phyloP scores from a whole-genome alignment of 2,888 invertebrate genomes.

The Ophraella communa region DNA sequence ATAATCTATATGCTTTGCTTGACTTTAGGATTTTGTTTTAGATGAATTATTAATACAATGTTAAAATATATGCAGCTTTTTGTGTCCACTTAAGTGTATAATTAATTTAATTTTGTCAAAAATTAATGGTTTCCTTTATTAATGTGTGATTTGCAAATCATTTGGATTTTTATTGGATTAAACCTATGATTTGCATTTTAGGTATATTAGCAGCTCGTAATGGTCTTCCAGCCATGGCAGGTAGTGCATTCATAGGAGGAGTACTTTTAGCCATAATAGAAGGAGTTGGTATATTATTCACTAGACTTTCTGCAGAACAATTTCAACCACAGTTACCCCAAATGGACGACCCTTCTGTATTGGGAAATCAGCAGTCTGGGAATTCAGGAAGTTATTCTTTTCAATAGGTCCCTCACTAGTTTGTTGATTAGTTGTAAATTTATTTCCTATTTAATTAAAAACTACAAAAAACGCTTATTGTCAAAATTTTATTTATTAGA shows the following conservation, averaged over 20 bases:
- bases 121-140: too few relatives aligned
- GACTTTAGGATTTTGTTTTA: too few relatives aligned
- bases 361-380: constrained; percentile 64
- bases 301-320: constrained; percentile 89
- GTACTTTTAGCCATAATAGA: constrained; percentile 95
- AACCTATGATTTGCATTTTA: constrained; percentile 15
- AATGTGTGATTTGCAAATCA: too few relatives aligned
- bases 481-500: background rate
- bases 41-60: too few relatives aligned
- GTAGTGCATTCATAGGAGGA: constrained; percentile 95
- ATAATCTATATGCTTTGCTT: too few relatives aligned
- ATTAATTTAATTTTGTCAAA: too few relatives aligned
- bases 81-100: too few relatives aligned
- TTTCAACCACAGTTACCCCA: constrained; percentile 84
- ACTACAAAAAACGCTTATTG: constrained; percentile 13
- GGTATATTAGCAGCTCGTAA: constrained; percentile 90
- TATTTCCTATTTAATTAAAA: constrained; percentile 29
- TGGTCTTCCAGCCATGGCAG: constrained; percentile 88
- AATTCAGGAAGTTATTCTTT: constrained; percentile 44
- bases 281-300: constrained; percentile 95
- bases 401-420: constrained; percentile 41
- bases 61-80: too few relatives aligned
- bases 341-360: constrained; percentile 77
- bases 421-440: constrained; percentile 38
- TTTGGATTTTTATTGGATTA: too few relatives aligned